A percentile compares a stretch with the other conserved stretches of the same genome.
phyloP scores from a whole-genome alignment of 2,113 vertebrate genomes.

The Oenanthe melanoleuca region DNA sequence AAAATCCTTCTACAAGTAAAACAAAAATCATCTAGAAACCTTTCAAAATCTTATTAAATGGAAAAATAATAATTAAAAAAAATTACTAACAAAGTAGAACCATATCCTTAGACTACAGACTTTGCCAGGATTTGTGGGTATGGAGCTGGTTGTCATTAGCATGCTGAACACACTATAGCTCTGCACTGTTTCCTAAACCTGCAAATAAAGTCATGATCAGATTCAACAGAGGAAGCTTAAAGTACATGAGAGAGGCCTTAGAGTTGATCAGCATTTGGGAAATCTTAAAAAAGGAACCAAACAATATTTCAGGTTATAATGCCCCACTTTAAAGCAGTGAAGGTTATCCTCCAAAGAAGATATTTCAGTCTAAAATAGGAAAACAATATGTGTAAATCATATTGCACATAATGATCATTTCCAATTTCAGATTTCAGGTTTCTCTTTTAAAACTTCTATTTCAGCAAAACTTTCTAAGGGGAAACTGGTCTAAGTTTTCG shows the following conservation, averaged over 20 bases:
- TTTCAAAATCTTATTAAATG: not conserved
- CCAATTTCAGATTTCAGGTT: not conserved
- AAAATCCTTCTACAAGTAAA: not conserved
- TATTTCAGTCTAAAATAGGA: not conserved
- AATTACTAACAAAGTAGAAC: not conserved
- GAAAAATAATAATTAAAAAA: not conserved
- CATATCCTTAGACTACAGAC: not conserved
- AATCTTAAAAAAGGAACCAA: not conserved
- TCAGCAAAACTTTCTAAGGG: not conserved
- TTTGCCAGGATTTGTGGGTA: not conserved
- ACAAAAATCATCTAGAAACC: not conserved
- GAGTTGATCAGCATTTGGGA: not conserved
- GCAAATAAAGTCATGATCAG: constrained; percentile 19
- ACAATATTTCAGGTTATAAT: not conserved
- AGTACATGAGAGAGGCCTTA: not conserved
- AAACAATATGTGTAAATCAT: not conserved
- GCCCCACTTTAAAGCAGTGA: not conserved
- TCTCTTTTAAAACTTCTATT: not conserved
- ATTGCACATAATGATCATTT: not conserved
- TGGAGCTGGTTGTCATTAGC: not conserved
- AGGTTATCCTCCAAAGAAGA: not conserved
- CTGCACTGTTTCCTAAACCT: not conserved
- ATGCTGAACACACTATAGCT: not conserved
- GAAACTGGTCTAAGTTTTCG: not conserved
- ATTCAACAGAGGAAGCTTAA: not conserved